Evolutionary conservation across 2,888 invertebrate species (phyloP).

Genomic region (Ptilodon capucinus): DNA sequence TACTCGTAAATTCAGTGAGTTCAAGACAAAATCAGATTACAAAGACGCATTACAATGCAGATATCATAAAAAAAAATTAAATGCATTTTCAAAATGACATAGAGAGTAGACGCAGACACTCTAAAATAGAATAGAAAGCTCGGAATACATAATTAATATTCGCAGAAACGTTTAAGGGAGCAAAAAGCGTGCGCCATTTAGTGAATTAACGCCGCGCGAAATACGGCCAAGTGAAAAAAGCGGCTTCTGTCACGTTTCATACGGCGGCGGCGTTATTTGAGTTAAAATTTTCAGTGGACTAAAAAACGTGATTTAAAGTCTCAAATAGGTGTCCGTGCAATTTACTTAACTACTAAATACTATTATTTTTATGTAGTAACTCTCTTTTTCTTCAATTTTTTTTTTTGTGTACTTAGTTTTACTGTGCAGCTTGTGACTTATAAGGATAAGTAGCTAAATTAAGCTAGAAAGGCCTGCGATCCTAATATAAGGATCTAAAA

Average conservation of each 20-base stretch:
- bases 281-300: neutral
- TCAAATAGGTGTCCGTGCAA: no score
- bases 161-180: constrained; percentile 24
- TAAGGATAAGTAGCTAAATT: no score
- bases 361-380: no score
- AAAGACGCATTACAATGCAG: neutral
- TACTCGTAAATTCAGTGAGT: no score
- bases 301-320: no score
- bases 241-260: neutral
- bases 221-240: constrained; percentile 16
- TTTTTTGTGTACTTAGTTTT: no score
- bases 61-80: constrained; percentile 1
- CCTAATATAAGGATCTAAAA: no score
- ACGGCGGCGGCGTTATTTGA: neutral
- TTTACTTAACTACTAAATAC: no score
- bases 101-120: constrained; percentile 6
- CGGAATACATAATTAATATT: constrained; percentile 30
- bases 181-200: constrained; percentile 8
- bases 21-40: neutral
- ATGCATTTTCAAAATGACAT: constrained; percentile 11
- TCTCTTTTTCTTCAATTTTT: no score
- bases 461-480: no score
- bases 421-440: no score
- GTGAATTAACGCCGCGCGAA: constrained; percentile 30
- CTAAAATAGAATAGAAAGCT: constrained; percentile 7